A percentile compares a stretch with the other conserved stretches of the same genome.
phyloP scores from a whole-genome alignment of 2,797 vertebrate genomes.

The Acridotheres tristis region DNA sequence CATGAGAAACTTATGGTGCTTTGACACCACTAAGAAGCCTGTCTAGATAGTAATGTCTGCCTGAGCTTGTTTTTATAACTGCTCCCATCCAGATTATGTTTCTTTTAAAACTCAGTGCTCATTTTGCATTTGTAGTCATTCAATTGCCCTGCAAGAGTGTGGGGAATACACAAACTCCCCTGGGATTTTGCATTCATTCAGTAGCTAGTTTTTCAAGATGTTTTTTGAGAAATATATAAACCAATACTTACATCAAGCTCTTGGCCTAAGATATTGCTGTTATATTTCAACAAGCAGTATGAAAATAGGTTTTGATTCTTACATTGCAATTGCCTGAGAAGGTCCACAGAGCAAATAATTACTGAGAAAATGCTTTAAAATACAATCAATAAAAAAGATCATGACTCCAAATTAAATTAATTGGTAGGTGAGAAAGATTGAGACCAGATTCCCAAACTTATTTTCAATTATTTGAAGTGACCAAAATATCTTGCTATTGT shows the following conservation, averaged over 20 bases:
- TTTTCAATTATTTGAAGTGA: not conserved
- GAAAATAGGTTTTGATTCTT: not conserved
- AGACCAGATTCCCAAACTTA: not conserved
- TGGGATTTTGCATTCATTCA: not conserved
- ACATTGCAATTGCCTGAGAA: not conserved
- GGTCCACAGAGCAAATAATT: not conserved
- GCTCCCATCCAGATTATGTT: not conserved
- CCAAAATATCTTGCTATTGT: not conserved
- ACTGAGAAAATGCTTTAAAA: not conserved
- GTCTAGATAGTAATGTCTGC: accelerated
- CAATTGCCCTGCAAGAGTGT: not conserved
- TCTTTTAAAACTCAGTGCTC: not conserved
- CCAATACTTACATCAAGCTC: not conserved
- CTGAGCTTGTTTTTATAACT: not conserved
- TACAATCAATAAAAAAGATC: not conserved
- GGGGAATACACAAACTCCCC: not conserved
- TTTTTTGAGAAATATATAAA: not conserved
- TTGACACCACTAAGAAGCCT: not conserved
- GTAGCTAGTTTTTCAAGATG: not conserved
- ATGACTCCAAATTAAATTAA: not conserved
- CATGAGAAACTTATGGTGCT: not conserved
- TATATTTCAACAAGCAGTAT: not conserved
- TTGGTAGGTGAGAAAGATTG: not conserved
- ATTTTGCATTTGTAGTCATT: not conserved
- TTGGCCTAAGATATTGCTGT: not conserved